phyloP scores from a whole-genome alignment of 2,888 invertebrate species.

The Hyles lineata region DNA sequence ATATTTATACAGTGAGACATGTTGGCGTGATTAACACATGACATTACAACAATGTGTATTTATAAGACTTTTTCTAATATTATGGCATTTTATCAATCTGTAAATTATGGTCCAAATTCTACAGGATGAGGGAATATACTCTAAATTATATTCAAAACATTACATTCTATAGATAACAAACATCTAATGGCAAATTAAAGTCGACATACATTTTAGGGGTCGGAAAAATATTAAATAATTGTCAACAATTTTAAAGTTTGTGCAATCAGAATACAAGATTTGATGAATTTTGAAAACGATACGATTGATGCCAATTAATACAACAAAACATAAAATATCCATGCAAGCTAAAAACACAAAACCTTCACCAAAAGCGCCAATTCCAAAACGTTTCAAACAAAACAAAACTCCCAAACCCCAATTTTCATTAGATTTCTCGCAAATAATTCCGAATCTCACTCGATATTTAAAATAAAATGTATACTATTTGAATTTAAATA shows the following conservation, averaged over 20 bases:
- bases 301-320: neutral
- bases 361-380: conserved; percentile 30
- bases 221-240: no score
- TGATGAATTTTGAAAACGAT: conserved; percentile 15
- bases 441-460: conserved; percentile 7
- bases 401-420: neutral
- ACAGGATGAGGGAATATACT: no score
- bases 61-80: no score
- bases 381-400: conserved; percentile 10
- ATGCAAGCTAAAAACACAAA: conserved; percentile 32
- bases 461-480: neutral
- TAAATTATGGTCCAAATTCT: no score
- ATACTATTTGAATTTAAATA: neutral
- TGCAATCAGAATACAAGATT: conserved; percentile 4
- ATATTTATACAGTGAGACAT: neutral
- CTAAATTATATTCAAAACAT: no score
- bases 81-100: no score
- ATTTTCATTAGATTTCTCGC: conserved; percentile 12
- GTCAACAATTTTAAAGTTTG: neutral
- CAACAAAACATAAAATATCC: neutral
- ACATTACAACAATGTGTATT: no score
- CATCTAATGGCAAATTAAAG: no score
- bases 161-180: no score
- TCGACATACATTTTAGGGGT: no score
- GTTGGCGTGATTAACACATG: no score